Evolutionary conservation across 2,797 vertebrate species (phyloP).

Genomic region (Fundulus diaphanus): DNA sequence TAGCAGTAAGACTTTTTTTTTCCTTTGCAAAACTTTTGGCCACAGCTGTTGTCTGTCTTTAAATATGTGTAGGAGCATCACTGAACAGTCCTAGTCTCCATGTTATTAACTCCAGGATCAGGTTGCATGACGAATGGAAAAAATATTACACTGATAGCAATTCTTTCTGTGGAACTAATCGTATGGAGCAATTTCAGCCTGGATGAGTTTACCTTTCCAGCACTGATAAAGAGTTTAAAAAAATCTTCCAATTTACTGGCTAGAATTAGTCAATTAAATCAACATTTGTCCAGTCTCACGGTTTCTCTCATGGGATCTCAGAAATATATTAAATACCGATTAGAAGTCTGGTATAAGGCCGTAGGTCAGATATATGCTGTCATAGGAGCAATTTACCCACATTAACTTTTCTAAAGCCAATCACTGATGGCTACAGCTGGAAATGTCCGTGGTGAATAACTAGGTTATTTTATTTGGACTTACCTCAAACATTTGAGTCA

Average conservation of each 20-base stretch:
- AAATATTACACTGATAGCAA: conserved; percentile 74
- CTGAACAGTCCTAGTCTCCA: conserved; percentile 25
- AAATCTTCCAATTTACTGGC: conserved; percentile 59
- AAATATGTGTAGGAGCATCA: conserved; percentile 16
- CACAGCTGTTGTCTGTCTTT: conserved; percentile 9
- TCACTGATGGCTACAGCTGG: neutral
- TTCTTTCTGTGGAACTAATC: conserved; percentile 70
- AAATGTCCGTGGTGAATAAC: neutral
- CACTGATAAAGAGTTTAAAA: conserved; percentile 64
- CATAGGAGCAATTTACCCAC: conserved; percentile 14
- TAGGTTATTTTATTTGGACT: neutral
- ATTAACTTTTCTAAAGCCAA: neutral
- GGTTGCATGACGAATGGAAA: conserved; percentile 67
- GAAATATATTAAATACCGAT: conserved; percentile 36
- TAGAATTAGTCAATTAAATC: conserved; percentile 64
- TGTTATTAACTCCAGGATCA: conserved; percentile 62
- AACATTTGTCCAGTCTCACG: conserved; percentile 54
- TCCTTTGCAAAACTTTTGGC: conserved; percentile 7
- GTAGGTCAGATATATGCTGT: neutral
- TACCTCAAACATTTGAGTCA: neutral
- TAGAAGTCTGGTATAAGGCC: conserved; percentile 16
- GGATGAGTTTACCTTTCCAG: conserved; percentile 62
- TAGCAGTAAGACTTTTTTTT: conserved; percentile 9
- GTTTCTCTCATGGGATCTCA: conserved; percentile 43
- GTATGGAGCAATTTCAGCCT: conserved; percentile 71